phyloP scores from a whole-genome alignment of 2,797 vertebrate genomes.

The Lepus townsendii region DNA sequence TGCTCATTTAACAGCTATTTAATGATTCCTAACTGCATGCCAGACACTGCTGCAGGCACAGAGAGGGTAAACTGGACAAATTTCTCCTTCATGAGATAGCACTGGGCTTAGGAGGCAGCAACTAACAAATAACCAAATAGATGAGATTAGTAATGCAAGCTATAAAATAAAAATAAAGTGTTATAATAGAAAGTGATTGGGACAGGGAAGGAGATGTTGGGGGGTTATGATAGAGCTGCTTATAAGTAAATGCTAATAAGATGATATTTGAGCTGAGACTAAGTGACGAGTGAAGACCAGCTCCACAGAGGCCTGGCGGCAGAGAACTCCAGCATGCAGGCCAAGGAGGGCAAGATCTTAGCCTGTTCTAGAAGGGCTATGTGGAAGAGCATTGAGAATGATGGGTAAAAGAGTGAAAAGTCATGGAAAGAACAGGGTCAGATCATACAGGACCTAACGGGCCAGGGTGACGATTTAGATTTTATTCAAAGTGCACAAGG shows the following conservation, averaged over 20 bases:
- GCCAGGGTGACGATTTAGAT: neutral
- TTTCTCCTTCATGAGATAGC: neutral
- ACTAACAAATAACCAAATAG: neutral
- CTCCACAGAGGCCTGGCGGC: neutral
- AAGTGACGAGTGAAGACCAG: neutral
- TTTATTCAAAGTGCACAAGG: slow-evolving; percentile 10
- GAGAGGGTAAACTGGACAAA: neutral
- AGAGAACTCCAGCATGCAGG: neutral
- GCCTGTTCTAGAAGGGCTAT: neutral
- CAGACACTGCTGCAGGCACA: neutral
- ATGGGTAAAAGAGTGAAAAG: neutral
- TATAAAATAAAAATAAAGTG: neutral
- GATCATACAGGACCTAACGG: neutral
- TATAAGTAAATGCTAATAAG: neutral
- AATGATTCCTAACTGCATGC: neutral
- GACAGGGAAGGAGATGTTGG: too few species aligned
- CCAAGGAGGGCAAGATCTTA: neutral
- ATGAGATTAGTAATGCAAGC: neutral
- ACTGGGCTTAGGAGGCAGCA: neutral
- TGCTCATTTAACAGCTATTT: slow-evolving; percentile 53
- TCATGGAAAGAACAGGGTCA: neutral
- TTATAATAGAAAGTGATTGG: neutral
- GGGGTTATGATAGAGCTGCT: neutral
- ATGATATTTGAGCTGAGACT: neutral
- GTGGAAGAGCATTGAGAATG: neutral